A percentile compares a stretch with the other conserved stretches of the same genome.
phyloP scores from a whole-genome alignment of 2,888 invertebrate species.

The Hypsopygia costalis region DNA sequence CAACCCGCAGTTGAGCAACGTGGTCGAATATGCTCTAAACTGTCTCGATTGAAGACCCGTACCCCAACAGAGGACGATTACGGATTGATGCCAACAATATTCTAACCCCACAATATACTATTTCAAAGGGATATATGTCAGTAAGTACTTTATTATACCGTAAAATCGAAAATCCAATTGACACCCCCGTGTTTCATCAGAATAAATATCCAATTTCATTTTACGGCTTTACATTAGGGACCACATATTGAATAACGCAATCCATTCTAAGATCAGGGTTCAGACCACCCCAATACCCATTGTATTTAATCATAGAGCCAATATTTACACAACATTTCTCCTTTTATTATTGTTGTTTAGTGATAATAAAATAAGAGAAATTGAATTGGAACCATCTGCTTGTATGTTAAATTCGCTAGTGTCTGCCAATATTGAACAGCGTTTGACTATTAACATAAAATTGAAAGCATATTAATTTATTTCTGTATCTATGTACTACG shows the following conservation, averaged over 20 bases:
- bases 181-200: conserved; percentile 12
- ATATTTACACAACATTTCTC: conserved; percentile 13
- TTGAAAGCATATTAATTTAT: too few species aligned
- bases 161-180: conserved; percentile 14
- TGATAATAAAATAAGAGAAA: not conserved
- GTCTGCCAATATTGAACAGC: too few species aligned
- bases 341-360: conserved; percentile 10
- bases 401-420: too few species aligned
- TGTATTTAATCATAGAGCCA: conserved; percentile 17
- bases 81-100: too few species aligned
- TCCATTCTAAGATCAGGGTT: not conserved
- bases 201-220: conserved; percentile 33
- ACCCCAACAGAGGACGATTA: too few species aligned
- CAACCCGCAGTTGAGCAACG: too few species aligned
- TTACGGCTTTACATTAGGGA: conserved; percentile 25
- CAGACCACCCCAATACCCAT: conserved; percentile 23
- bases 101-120: conserved; percentile 2
- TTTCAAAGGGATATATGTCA: conserved; percentile 13
- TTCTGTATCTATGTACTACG: too few species aligned
- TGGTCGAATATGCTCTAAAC: too few species aligned
- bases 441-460: too few species aligned
- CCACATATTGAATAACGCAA: conserved; percentile 15
- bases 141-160: conserved; percentile 3
- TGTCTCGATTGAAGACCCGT: too few species aligned
- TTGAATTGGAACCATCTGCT: not conserved